Conservation (phyloP, 2,113 vertebrate genomes). For the Agelaius phoeniceus region DNA sequence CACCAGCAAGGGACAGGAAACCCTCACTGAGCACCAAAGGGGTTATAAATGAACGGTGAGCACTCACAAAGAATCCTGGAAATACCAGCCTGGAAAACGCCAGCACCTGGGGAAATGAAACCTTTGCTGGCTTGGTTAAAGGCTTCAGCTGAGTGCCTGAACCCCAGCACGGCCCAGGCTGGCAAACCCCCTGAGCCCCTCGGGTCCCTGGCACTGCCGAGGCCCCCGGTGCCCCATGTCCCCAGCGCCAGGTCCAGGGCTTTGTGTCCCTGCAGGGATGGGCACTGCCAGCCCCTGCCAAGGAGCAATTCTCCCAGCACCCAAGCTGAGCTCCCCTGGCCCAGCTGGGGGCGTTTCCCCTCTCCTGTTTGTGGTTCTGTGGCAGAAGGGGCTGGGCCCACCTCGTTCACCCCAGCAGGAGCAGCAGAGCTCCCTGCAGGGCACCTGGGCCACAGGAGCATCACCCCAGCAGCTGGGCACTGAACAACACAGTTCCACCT, state of each 20-base stretch:
- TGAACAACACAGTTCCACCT: fast-evolving
- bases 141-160: neutral
- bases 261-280: fast-evolving
- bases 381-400: neutral
- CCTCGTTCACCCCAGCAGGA: neutral
- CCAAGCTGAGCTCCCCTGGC: neutral
- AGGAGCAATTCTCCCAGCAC: no score
- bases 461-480: neutral
- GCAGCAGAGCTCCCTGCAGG: neutral
- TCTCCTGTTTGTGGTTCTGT: neutral
- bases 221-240: neutral
- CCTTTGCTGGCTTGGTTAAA: no score
- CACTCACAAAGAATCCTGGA: neutral
- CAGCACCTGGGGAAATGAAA: fast-evolving
- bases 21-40: neutral
- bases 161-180: neutral
- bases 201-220: neutral
- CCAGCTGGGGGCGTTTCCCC: neutral
- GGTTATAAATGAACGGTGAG: fast-evolving
- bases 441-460: neutral
- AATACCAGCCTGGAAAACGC: neutral
- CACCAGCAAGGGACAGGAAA: neutral
- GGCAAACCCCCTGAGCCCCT: neutral
- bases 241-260: neutral
- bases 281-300: no score